Base-by-base conservation (phyloP, 2,888 invertebrate species). In the Notocelia uddmanniana region DNA sequence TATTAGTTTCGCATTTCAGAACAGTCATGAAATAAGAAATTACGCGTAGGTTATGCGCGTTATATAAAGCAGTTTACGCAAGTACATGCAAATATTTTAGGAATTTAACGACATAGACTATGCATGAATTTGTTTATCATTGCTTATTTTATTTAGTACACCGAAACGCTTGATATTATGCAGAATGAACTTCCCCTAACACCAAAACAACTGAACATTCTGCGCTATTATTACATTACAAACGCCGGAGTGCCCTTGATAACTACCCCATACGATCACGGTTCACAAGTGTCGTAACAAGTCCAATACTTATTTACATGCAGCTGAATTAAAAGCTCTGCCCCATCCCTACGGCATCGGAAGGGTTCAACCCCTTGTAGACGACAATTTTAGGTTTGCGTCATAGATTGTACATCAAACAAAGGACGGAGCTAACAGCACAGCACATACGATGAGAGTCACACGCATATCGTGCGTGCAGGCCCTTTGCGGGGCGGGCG, bases 321-420 rank as follows among this genome's bases (percentile, higher is more conserved):
- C 89, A 88, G 87, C 80, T 85, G 84, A 87, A 91, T 89, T 91
- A 90, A 91, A 90, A 91, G 87, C 83, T 85, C 81, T 82, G 89
- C 89, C 89, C 92, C 92, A 92, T 92, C 91, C 89, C 89, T 83
- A 83, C 34, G 66, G 85, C 79, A 83, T 86, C 81, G 80, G 85
- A 91, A 91, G 93, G 93, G 93, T 93, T 91, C 84, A 88, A 92
- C 93, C 93, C 93, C 91, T 88, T 91, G 88, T 88, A 89, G 89
- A 90, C 81, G 73, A 80, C 81, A 80, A 83, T 87, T 87, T 87
- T 82, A 85, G 85, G 80, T 81, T 82, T 83, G 86, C 88, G 86
- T 88, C 88, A 86, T 85, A 86, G 85, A 84, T 84, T 85, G 82
- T 84, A 81, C 78, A 81, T 79, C 79, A 79, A 79, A 87, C 83